A percentile compares a stretch with the other conserved stretches of the same genome.
Evolutionary conservation across 1,140 invertebrate species (phyloP).

Genomic region (fruit fly (Drosophila melanogaster)): Release_6_plus_ISO1_MT NC_004354.4:921501-922000

Average conservation of each 20-base stretch:
- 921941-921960: conserved; percentile 24
- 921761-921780: conserved; percentile 60
- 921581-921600: too few species aligned
- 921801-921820: conserved; percentile 72
- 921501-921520: too few species aligned
- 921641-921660: background rate
- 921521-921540: too few species aligned
- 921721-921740: conserved; percentile 81
- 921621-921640: background rate
- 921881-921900: background rate
- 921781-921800: conserved; percentile 16
- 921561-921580: too few species aligned
- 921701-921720: conserved; percentile 74
- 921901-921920: conserved; percentile 1
- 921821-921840: conserved; percentile 63
- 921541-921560: too few species aligned
- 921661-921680: conserved; percentile 27
- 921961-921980: conserved; percentile 10
- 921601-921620: background rate
- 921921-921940: conserved; percentile 4
- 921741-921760: conserved; percentile 81
- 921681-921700: conserved; percentile 80
- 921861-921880: conserved; percentile 49
- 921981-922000: background rate
- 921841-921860: conserved; percentile 72